These are phyloP conservation scores for Diadophis punctatus DNA, from an alignment of 2,113 vertebrate species.

Conservation along the genomic window DNA sequence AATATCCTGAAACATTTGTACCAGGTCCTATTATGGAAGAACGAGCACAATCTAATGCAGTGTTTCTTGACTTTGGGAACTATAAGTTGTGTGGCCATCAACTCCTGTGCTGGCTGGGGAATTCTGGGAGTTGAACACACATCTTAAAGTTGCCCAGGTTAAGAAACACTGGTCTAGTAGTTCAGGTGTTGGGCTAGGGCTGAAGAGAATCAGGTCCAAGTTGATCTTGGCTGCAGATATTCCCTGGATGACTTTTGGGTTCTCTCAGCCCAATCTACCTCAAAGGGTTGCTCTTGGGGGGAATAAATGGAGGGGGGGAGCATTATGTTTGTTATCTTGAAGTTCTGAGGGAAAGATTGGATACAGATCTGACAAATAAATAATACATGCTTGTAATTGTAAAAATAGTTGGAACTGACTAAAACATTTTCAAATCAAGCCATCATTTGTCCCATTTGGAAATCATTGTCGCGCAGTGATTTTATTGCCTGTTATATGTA, in stretches of 20 bases:
- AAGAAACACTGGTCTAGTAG: not conserved
- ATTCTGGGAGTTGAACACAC: not conserved
- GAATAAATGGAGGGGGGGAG: not conserved
- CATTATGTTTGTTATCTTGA: not conserved
- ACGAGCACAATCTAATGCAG: too few species aligned
- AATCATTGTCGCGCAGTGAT: too few species aligned
- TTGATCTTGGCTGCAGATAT: not conserved
- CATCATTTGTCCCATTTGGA: not conserved
- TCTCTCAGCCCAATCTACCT: not conserved
- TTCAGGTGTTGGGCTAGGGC: not conserved
- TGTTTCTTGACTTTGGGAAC: too few species aligned
- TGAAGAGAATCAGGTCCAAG: not conserved
- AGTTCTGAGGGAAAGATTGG: not conserved
- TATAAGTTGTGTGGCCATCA: too few species aligned
- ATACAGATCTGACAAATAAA: not conserved
- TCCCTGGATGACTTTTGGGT: not conserved
- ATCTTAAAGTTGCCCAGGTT: not conserved
- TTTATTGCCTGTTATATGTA: too few species aligned
- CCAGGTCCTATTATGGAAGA: too few species aligned
- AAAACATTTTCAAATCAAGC: not conserved
- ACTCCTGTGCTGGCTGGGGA: not conserved
- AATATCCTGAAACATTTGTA: too few species aligned
- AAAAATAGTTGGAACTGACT: not conserved
- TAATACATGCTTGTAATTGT: not conserved
- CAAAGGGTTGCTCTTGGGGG: not conserved